A percentile compares a stretch with the other conserved stretches of the same genome.
Conservation (phyloP, 2,888 invertebrate species). For the Apoda limacodes region DNA sequence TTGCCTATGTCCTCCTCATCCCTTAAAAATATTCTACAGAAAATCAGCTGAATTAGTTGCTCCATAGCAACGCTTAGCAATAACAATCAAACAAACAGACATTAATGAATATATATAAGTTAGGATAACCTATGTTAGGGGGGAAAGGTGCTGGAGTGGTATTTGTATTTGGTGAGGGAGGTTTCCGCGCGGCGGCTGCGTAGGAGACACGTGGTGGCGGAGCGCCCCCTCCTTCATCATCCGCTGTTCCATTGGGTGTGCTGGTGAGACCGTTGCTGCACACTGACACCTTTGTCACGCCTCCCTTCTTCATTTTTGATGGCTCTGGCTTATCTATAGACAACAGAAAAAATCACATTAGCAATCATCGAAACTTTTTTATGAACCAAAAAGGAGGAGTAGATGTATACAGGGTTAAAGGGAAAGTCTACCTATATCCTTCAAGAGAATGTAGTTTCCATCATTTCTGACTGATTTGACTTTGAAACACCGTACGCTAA, state of each 20-base stretch:
- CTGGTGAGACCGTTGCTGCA: conserved; percentile 56
- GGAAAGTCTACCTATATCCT: too few relatives aligned
- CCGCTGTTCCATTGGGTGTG: conserved; percentile 56
- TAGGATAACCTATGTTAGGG: conserved; percentile 39
- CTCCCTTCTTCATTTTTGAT: conserved; percentile 53
- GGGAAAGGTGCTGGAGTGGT: conserved; percentile 44
- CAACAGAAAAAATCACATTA: too few relatives aligned
- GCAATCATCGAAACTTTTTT: too few relatives aligned
- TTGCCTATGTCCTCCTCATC: too few relatives aligned
- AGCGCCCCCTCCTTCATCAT: conserved; percentile 44
- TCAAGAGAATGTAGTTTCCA: too few relatives aligned
- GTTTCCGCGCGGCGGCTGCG: conserved; percentile 56
- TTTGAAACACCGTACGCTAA: too few relatives aligned
- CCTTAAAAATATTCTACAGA: conserved; percentile 5
- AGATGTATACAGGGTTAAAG: too few relatives aligned
- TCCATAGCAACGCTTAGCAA: too few relatives aligned
- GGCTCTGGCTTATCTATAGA: conserved; percentile 42
- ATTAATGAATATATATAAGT: conserved; percentile 9
- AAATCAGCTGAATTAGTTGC: too few relatives aligned
- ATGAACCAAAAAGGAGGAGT: too few relatives aligned
- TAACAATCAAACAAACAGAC: too few relatives aligned
- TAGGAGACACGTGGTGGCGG: conserved; percentile 48
- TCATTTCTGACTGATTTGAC: too few relatives aligned
- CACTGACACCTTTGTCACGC: conserved; percentile 33
- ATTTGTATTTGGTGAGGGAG: conserved; percentile 47